These are phyloP conservation scores for Hydra vulgaris DNA, from an alignment of 30 jellyfish, hydroid and myxozoan species.

Conservation along the genomic window DNA sequence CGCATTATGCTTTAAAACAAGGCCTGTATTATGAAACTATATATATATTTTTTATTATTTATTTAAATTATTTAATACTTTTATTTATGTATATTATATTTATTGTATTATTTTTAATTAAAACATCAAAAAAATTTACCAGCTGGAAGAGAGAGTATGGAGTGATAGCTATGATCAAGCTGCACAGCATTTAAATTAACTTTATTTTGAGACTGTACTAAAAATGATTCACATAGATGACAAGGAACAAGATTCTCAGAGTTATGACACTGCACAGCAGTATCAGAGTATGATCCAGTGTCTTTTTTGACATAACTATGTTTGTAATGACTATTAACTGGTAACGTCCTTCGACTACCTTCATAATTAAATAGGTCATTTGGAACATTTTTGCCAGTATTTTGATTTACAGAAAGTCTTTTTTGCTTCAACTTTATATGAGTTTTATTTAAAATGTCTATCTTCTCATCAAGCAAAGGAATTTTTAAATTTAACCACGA, in stretches of 20 bases:
- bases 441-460: background rate
- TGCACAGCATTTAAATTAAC: background rate
- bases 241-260: background rate
- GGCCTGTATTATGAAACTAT: no score
- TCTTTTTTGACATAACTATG: background rate
- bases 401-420: background rate
- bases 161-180: background rate
- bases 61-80: no score
- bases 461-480: background rate
- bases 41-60: no score
- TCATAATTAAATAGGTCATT: background rate
- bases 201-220: background rate
- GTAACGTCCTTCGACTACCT: background rate
- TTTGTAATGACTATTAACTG: background rate
- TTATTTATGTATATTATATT: no score
- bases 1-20: no score
- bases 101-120: no score
- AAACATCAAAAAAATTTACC: background rate
- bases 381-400: background rate
- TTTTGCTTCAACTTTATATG: background rate
- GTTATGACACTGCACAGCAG: background rate
- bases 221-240: background rate
- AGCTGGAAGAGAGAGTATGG: background rate
- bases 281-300: background rate
- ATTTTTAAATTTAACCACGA: background rate